Conservation (phyloP, 2,888 invertebrate species). For the Amblyjoppa fuscipennis region DNA sequence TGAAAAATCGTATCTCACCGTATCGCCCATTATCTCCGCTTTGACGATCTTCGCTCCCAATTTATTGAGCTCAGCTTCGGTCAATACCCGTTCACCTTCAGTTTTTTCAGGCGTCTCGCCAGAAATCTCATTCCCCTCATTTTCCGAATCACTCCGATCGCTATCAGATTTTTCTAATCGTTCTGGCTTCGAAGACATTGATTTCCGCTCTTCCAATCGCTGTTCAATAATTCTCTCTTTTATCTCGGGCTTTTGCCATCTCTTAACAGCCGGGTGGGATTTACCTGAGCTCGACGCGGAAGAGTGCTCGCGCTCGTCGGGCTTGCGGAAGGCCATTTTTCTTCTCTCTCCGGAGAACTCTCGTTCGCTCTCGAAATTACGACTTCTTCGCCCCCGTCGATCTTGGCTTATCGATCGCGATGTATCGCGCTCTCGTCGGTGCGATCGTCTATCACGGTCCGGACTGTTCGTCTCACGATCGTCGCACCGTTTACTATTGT, state of each 20-base stretch:
- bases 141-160: constrained; percentile 53
- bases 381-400: constrained; percentile 59
- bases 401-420: constrained; percentile 72
- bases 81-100: constrained; percentile 83
- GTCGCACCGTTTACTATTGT: constrained; percentile 50
- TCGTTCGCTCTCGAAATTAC: constrained; percentile 65
- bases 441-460: constrained; percentile 27
- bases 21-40: constrained; percentile 97
- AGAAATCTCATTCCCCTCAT: constrained; percentile 61
- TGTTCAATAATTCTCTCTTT: constrained; percentile 65
- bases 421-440: constrained; percentile 59
- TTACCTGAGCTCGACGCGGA: constrained; percentile 48
- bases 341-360: constrained; percentile 49
- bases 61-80: constrained; percentile 95
- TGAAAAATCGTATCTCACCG: constrained; percentile 80
- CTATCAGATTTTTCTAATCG: constrained; percentile 48
- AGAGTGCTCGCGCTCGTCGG: constrained; percentile 71
- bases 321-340: constrained; percentile 76
- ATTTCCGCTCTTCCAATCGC: constrained; percentile 15
- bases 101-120: constrained; percentile 53
- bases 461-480: constrained; percentile 35
- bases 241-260: constrained; percentile 76
- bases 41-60: constrained; percentile 96
- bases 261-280: constrained; percentile 66
- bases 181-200: constrained; percentile 38